Conservation (phyloP, 2,113 vertebrate genomes). For the Pelusios castaneus region DNA sequence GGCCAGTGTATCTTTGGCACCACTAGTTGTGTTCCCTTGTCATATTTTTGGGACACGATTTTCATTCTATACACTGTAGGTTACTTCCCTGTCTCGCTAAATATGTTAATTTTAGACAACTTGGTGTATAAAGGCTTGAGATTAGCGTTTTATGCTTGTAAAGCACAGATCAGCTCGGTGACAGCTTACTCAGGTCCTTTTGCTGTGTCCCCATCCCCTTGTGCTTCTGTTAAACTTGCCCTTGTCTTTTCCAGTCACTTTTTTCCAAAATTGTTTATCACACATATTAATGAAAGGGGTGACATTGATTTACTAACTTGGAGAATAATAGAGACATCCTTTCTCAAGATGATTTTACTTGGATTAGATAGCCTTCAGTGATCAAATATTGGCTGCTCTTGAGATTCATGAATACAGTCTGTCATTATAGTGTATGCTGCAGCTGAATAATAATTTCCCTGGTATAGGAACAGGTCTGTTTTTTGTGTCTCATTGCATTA, state of each 20-base stretch:
- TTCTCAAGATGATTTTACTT: background rate
- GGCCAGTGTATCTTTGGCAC: background rate
- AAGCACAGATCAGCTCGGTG: background rate
- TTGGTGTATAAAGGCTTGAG: background rate
- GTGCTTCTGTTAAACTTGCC: background rate
- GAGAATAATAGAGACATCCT: background rate
- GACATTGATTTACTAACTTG: background rate
- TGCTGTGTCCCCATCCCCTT: fast-evolving
- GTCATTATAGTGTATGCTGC: fast-evolving
- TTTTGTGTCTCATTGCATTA: background rate
- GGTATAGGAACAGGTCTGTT: background rate
- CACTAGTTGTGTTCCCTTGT: background rate
- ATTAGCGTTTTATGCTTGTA: background rate
- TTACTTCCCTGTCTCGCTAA: background rate
- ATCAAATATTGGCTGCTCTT: background rate
- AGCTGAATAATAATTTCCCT: background rate
- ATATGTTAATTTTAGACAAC: background rate
- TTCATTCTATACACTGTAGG: background rate
- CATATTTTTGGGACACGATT: background rate
- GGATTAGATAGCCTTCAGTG: fast-evolving
- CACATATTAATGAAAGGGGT: background rate
- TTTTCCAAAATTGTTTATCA: background rate
- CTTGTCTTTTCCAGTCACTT: background rate
- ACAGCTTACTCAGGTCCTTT: fast-evolving
- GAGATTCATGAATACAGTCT: background rate